Conservation (phyloP, 1,140 invertebrate species). For the Dendrolimus kikuchii region DNA sequence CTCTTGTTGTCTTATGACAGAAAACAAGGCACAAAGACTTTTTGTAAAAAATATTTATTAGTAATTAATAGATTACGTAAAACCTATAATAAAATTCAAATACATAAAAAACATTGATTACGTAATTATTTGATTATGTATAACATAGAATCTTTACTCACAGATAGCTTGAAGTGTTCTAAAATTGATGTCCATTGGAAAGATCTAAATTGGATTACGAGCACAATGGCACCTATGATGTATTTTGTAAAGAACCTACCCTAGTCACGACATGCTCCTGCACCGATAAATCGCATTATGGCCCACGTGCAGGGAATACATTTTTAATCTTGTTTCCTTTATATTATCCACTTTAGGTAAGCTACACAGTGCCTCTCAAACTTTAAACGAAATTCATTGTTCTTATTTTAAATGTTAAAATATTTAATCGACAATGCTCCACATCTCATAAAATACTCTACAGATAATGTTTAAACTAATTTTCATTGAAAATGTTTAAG, state of each 20-base stretch:
- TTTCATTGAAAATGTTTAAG: no score
- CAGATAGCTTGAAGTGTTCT: neutral
- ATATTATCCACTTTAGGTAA: slow-evolving; percentile 56
- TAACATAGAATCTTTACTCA: neutral
- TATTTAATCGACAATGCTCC: neutral
- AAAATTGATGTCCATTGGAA: neutral
- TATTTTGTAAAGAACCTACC: slow-evolving; percentile 41
- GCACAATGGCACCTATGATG: slow-evolving; percentile 36
- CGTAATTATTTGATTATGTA: neutral
- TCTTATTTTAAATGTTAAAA: neutral
- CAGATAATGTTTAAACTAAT: no score
- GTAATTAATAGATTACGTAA: no score
- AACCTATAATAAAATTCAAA: no score
- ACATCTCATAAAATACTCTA: no score
- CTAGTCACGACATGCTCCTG: slow-evolving; percentile 55
- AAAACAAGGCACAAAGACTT: no score
- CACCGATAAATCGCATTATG: slow-evolving; percentile 67
- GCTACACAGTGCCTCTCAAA: slow-evolving; percentile 28
- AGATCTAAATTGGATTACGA: slow-evolving; percentile 6
- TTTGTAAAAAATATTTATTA: no score
- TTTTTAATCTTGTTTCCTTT: slow-evolving; percentile 70
- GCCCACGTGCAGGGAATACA: slow-evolving; percentile 65
- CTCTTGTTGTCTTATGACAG: no score
- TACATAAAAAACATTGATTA: no score
- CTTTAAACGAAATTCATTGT: slow-evolving; percentile 3